Base-by-base conservation (phyloP, 1,140 invertebrate species). In the Nephila pilipes region DNA sequence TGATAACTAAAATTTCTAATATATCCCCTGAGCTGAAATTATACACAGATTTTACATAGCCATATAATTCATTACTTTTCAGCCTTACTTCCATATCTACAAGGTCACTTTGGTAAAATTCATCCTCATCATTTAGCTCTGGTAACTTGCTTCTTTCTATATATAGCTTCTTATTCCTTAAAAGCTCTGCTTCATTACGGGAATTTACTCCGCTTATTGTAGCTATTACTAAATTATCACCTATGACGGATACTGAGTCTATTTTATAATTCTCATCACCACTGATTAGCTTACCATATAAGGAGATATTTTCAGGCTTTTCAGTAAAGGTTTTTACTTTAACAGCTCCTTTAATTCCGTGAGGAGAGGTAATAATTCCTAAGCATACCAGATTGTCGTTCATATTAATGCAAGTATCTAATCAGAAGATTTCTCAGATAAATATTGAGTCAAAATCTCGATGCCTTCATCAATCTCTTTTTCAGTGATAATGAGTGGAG, bases 171-270 rank as follows among this genome's bases (percentile, higher is more conserved):
- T 79, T 79, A 79, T 79, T 79, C 32, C 75, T 79, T 79, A 79
- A 79, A 79, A 79, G 75, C 32, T 79, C 75, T 79, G 75, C 75
- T 79, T 79, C 75, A 79, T 79, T 79, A 79, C 75, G 75, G 75
- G 75, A 79, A 79, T 79, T 79, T 36, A 25, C 75, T 29, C 75
- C 75, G 75, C 75, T 79, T 4, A 79, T 79, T 79, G 75, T 79
- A 29, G 75, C 75, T 79, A 79, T 79, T 79, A 79, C 75, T 79
- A 79, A 25, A 79, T 79, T 79, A 79, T 79, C 32, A 79, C 75
- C 32, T 29, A 79, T 36, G 32, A 79, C 75, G 25, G 75, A 79
- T 36, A 79, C 75, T 79, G 18, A 79, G 75, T 36, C 32, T 79
- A 79, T 79, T 79, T 79, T 79, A 79, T 79, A 79, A 79, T 79